phyloP scores from a whole-genome alignment of 1,140 invertebrate species.

The Maconellicoccus hirsutus region DNA sequence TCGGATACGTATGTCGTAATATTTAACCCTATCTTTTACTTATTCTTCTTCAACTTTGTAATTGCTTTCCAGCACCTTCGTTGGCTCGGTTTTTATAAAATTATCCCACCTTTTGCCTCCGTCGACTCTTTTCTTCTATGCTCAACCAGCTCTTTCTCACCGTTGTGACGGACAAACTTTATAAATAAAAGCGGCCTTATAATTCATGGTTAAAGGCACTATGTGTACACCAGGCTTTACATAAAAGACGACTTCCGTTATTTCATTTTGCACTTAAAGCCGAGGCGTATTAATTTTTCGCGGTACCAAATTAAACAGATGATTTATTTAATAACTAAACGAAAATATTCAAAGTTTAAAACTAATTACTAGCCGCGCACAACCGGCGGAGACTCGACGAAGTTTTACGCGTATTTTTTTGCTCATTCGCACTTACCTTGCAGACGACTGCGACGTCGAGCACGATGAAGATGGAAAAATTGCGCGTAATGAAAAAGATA shows the following conservation, averaged over 20 bases:
- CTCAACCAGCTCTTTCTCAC: not conserved
- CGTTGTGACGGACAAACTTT: not conserved
- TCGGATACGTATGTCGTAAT: conserved; percentile 20
- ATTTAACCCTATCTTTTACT: conserved; percentile 19
- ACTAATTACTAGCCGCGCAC: too few species aligned
- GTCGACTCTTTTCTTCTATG: not conserved
- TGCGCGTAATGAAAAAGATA: too few species aligned
- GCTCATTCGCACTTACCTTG: too few species aligned
- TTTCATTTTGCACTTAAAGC: conserved; percentile 12
- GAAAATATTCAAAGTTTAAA: too few species aligned
- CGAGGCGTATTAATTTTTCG: conserved; percentile 17
- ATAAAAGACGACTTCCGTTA: conserved; percentile 19
- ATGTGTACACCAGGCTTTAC: not conserved
- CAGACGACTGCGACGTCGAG: too few species aligned
- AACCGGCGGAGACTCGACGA: too few species aligned
- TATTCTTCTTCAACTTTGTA: conserved; percentile 17
- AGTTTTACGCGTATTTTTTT: too few species aligned
- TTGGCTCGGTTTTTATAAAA: not conserved
- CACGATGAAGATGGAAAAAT: too few species aligned
- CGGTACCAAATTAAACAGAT: conserved; percentile 14
- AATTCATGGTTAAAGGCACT: conserved; percentile 15
- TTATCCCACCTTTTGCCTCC: not conserved
- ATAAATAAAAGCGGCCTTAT: conserved; percentile 13
- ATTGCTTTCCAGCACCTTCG: not conserved
- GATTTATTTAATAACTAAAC: conserved; percentile 14